Evolutionary conservation across 2,888 invertebrate genomes (phyloP), one percentile per base, ranked within the genome.

Genomic region (Falcaria lacertinaria): DNA sequence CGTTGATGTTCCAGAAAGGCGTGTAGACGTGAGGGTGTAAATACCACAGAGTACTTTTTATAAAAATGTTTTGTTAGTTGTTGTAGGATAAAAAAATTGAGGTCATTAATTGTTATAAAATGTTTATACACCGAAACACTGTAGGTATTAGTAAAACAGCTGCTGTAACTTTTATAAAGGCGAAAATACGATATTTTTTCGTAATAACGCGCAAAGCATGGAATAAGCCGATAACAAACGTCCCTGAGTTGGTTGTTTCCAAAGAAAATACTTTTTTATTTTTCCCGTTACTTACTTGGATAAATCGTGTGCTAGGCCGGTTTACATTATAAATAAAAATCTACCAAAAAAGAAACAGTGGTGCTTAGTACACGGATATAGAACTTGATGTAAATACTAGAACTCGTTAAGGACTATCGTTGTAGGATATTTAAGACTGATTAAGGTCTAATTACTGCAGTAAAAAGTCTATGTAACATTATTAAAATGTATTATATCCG

Each of bases 191-290:
- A 69, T 70, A 69, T 71, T 69, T 64, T 60, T 55, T 54, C 60
- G 59, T 56, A 54, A 63, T 70, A 68, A 67, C 64, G 64, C 70
- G 63, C 69, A 73, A 69, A 72, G 64, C 64, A 67, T 64, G 73
- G 11, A 72, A 73, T 74, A 73, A 76, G 64, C 69, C 61, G 66
- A 69, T 75, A 74, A 73, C 66, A 73, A 75, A 76, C 64, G 69
- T 48, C 48, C 62, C 44, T 60, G 60, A 71, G 60, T 73, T 69
- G 53, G 56, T 68, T 69, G 65, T 69, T 70, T 59, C 54, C 50
- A 52, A 55, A 54, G 54, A 62, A 64, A 72, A 70, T 58, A 57
- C 53, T 69, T 57, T 54, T 72, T 71, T 75, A 64, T 71, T 70
- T 59, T 59, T 50, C 55, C 53, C 61, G 35, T 53, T 52, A 63